Base-by-base conservation (phyloP, 2,888 invertebrate species). In the Pogonocherus hispidulus region DNA sequence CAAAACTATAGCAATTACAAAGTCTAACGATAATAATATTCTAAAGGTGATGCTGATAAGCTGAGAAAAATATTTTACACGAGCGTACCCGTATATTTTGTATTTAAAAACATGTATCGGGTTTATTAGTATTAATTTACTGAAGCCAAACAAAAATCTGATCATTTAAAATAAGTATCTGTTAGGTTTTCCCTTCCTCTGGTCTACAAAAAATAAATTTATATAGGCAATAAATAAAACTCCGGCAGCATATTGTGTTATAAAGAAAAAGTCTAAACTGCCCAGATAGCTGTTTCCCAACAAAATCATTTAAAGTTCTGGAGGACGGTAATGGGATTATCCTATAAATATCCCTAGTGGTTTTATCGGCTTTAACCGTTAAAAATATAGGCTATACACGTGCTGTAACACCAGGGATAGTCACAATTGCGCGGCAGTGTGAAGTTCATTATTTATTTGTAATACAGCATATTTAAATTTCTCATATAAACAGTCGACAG, bases 261-360 rank as follows among this genome's bases (percentile, higher is more conserved):
- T 14, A n/a, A 41, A 41, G 41, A 54, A 54, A 54, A 54, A 54
- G 18, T 54, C 32, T 35, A 27, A 54, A 54, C 32, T 32, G 19
- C 35, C 54, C 8, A 16, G 54, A 35, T 32, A 19, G 32, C 32
- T 54, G 54, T 54, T 54, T 54, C 23, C 35, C 54, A 23, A 22
- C 54, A 35, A 54, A 54, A 35, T 54, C 32, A 54, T 54, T 35
- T 54, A 32, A 54, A 54, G 35, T 35, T 41, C 35, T 16, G 54
- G 1, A 20, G 35, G 19, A 32, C 54, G 35, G 35, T 54, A 54
- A 54, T 54, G 23, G 54, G 19, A 35, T 54, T 54, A 54, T 54
- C 35, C 18, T 16, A 35, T 14, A 54, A 54, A 35, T 54, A 54
- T 54, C 54, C 54, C 54, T 35, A 1, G 54, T 54, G 54, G 54